Percentiles rank a stretch among this genome's conserved stretches.
Evolutionary conservation across 2,113 vertebrate species (phyloP).

Genomic region (Genyomyrus donnyi): DNA sequence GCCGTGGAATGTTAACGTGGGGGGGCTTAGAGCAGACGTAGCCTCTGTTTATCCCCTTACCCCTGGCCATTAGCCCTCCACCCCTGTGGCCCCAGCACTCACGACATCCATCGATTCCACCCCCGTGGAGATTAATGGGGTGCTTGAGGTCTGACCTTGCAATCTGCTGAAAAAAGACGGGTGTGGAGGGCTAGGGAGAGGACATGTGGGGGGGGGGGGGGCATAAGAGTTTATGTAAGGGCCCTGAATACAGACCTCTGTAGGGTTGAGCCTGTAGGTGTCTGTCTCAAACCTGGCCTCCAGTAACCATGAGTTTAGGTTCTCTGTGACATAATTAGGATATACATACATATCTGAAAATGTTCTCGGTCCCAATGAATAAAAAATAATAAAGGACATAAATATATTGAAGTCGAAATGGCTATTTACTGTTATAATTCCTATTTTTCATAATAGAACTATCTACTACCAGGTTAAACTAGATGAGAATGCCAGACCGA

Average conservation of each 20-base stretch:
- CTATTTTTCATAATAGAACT: neutral
- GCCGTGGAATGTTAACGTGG: neutral
- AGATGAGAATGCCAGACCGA: neutral
- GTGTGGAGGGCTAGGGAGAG: neutral
- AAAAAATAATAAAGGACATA: neutral
- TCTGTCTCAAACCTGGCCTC: neutral
- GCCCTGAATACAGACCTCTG: neutral
- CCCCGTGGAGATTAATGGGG: neutral
- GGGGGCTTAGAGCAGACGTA: neutral
- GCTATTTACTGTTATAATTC: neutral
- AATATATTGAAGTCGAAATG: neutral
- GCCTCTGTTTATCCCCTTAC: conserved; percentile 19
- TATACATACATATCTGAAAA: neutral
- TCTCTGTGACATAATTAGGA: neutral
- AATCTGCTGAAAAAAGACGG: neutral
- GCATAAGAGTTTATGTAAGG: neutral
- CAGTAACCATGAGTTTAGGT: neutral
- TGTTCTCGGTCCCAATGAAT: neutral
- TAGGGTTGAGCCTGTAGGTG: neutral
- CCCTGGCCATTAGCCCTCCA: neutral
- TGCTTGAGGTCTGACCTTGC: neutral
- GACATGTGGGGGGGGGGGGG: neutral
- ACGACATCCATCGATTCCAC: neutral
- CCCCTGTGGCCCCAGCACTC: neutral
- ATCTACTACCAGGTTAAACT: neutral